Base-by-base conservation (phyloP, 1,140 invertebrate genomes). In the Pseudachorutes palmiensis region DNA sequence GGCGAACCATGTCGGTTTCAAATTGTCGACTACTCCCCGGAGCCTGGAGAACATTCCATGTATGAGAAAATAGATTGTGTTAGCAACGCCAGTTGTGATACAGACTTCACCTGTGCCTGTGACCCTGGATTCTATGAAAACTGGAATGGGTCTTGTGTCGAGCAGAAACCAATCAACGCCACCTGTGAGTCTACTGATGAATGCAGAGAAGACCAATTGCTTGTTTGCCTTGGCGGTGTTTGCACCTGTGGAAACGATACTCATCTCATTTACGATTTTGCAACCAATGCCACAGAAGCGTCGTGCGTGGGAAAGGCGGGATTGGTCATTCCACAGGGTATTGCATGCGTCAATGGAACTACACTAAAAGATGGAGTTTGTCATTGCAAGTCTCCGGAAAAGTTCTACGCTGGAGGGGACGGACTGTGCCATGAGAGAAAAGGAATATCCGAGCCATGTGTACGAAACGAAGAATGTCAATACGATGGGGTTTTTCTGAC, bases 121-220 rank as follows among this genome's bases (percentile, higher is more conserved):
- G n/a, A 2, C 14, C 31, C 61, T 41, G 30, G 29, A 45, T 63
- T 41, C 61, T 63, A 63, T 29, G 61, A 63, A 48, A 41, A 33
- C 28, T 14, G 9, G 31, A 24, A 63, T 24, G 61, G 61, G 19
- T 26, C 36, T 48, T 63, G 61, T 29, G 19, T n/a, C 16, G 14
- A 9, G 26, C 5, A 9, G 2, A 5, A 14, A 36, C 2, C 2
- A 45, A n/a, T 24, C 26, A n/a, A n/a, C n/a, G 32, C 32, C 16
- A 36, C 19, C 2, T 63, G 61, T 24, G n/a, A 41, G 32, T 14
- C 14, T 22, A 48, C 2, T 9, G n/a, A 14, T 2, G n/a, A 36
- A 26, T 63, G 61, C 32, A 24, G 5, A 14, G 24, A 33, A 12
- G 5, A 5, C 19, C 5, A 45, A 19, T 9, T 29, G 2, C 26